phyloP scores from a whole-genome alignment of 37 sponge, comb jelly and placozoan species.

The Aphrocallistes beatrix region DNA sequence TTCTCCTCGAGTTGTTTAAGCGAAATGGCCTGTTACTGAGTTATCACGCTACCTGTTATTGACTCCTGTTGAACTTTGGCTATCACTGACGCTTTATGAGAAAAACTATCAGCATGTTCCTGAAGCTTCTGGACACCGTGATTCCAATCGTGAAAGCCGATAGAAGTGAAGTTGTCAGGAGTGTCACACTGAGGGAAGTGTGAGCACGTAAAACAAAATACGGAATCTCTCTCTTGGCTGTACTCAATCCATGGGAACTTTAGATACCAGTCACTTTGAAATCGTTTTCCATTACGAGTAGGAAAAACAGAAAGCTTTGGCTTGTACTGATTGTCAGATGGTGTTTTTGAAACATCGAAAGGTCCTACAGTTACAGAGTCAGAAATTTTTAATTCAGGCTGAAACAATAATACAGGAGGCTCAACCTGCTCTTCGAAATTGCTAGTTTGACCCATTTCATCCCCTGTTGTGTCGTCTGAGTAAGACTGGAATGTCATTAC shows the following conservation, averaged over 20 bases:
- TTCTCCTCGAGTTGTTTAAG: too few species aligned
- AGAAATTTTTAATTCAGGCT: background rate
- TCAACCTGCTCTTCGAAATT: background rate
- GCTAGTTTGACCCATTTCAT: background rate
- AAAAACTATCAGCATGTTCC: background rate
- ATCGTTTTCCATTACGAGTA: background rate
- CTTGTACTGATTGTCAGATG: background rate
- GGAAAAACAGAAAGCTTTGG: background rate
- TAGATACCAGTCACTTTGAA: background rate
- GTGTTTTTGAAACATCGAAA: conserved; percentile 18
- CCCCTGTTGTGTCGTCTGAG: background rate
- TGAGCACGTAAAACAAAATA: too few species aligned
- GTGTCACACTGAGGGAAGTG: too few species aligned
- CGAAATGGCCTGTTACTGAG: too few species aligned
- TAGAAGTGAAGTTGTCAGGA: background rate
- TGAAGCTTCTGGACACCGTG: background rate
- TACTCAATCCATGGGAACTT: background rate
- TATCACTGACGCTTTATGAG: background rate
- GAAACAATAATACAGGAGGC: background rate
- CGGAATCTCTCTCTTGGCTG: too few species aligned
- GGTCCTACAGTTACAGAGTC: background rate
- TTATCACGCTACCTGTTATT: too few species aligned
- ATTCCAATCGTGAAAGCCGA: background rate
- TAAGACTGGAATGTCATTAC: too few species aligned
- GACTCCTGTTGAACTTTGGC: too few species aligned